These are phyloP conservation scores for Euura lappo DNA, from an alignment of 1,140 invertebrate species.

Conservation along the genomic window DNA sequence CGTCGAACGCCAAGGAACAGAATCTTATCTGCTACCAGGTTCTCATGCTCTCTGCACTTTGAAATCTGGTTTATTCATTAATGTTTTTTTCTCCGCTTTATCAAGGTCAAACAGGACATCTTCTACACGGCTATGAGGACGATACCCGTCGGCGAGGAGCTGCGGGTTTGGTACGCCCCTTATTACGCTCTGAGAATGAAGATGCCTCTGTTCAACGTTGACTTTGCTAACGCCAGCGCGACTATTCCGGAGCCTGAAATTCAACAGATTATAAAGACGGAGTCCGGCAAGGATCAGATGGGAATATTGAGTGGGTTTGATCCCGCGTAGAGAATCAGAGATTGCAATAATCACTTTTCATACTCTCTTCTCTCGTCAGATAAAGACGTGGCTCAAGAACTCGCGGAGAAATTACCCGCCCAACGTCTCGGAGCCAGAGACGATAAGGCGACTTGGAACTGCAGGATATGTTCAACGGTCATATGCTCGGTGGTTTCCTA, in stretches of 20 bases:
- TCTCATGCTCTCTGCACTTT: slow-evolving; percentile 5
- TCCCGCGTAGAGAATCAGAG: neutral
- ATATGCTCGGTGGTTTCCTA: slow-evolving; percentile 33
- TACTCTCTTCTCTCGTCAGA: neutral
- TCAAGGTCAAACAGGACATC: slow-evolving; percentile 60
- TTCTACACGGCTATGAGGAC: slow-evolving; percentile 66
- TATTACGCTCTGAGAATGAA: slow-evolving; percentile 57
- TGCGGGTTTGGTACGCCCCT: slow-evolving; percentile 69
- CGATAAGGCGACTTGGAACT: slow-evolving; percentile 29
- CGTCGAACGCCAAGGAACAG: slow-evolving; percentile 57
- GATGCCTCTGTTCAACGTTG: slow-evolving; percentile 32
- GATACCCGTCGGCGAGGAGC: slow-evolving; percentile 62
- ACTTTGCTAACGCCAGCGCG: slow-evolving; percentile 19
- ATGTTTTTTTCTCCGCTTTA: slow-evolving; percentile 22
- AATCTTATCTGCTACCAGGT: slow-evolving; percentile 73
- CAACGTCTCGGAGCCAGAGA: slow-evolving; percentile 31
- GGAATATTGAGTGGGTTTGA: slow-evolving; percentile 6
- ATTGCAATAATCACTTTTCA: neutral
- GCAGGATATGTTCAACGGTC: slow-evolving; percentile 25
- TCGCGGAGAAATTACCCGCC: slow-evolving; percentile 33
- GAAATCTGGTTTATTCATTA: neutral
- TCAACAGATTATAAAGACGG: neutral
- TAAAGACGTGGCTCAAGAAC: slow-evolving; percentile 21
- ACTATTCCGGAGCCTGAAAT: neutral
- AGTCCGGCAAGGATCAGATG: neutral